Conservation (phyloP, 2,797 vertebrate genomes). For the Crocodylus rhombifer region DNA sequence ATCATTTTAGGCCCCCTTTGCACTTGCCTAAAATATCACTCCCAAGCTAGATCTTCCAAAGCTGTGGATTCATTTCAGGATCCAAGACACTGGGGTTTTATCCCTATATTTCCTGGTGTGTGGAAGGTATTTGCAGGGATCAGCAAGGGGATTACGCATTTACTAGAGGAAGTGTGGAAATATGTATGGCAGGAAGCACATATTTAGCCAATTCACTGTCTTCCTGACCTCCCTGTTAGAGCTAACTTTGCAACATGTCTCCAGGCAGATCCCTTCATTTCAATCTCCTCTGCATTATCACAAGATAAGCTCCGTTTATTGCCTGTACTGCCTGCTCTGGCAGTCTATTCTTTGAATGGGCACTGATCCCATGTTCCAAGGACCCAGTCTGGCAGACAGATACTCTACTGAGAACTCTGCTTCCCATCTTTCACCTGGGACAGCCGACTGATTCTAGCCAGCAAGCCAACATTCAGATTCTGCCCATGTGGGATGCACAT, state of each 20-base stretch:
- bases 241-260: background rate
- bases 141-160: background rate
- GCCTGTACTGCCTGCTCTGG: background rate
- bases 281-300: fast-evolving
- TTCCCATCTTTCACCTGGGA: background rate
- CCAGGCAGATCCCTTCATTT: background rate
- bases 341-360: fast-evolving
- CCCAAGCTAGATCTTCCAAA: background rate
- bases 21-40: background rate
- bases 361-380: fast-evolving
- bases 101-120: background rate
- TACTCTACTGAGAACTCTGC: background rate
- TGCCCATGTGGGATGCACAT: slow-evolving; percentile 49
- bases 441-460: background rate
- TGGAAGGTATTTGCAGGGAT: background rate
- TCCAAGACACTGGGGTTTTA: background rate
- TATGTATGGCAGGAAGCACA: background rate
- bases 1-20: background rate
- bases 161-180: fast-evolving
- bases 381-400: fast-evolving
- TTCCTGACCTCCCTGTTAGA: background rate
- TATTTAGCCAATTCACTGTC: background rate
- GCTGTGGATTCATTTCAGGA: background rate
- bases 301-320: background rate
- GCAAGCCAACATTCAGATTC: background rate